These are phyloP conservation scores for Eupithecia subumbrata DNA, from an alignment of 2,888 invertebrate genomes.

Conservation along the genomic window DNA sequence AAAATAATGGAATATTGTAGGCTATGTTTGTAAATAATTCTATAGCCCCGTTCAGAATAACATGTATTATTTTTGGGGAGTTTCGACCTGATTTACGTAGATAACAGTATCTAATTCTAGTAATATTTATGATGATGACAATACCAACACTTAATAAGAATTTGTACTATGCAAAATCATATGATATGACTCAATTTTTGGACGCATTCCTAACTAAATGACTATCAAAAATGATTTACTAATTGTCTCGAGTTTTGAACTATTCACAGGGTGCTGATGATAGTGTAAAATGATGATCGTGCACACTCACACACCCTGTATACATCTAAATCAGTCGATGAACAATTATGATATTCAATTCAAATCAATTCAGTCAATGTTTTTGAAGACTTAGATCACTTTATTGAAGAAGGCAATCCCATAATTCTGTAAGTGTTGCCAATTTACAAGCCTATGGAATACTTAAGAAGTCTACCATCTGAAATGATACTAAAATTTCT, in stretches of 20 bases:
- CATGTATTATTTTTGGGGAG: constrained; percentile 2
- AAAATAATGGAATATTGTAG: neutral
- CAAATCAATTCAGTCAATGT: constrained; percentile 44
- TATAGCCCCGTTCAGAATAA: neutral
- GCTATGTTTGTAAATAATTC: neutral
- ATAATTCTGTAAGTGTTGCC: neutral
- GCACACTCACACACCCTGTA: constrained; percentile 43
- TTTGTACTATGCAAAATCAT: constrained; percentile 66
- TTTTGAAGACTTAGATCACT: constrained; percentile 40
- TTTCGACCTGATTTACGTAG: constrained; percentile 9
- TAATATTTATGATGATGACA: constrained; percentile 31
- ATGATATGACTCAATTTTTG: constrained; percentile 57
- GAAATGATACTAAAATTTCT: neutral
- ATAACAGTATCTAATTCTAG: constrained; percentile 14
- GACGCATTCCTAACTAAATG: constrained; percentile 39
- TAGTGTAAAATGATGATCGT: constrained; percentile 36
- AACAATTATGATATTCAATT: constrained; percentile 41
- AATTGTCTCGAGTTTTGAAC: constrained; percentile 34
- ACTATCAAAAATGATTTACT: constrained; percentile 31
- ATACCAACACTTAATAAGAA: constrained; percentile 37
- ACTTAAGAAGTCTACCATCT: neutral
- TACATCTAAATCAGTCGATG: constrained; percentile 43
- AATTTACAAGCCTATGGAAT: constrained; percentile 9
- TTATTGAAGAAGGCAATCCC: constrained; percentile 12
- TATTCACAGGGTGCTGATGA: constrained; percentile 41